Percentiles rank a stretch among this genome's conserved stretches.
Evolutionary conservation across 2,888 invertebrate species (phyloP).

Genomic region (Tricholauxania praeusta): DNA sequence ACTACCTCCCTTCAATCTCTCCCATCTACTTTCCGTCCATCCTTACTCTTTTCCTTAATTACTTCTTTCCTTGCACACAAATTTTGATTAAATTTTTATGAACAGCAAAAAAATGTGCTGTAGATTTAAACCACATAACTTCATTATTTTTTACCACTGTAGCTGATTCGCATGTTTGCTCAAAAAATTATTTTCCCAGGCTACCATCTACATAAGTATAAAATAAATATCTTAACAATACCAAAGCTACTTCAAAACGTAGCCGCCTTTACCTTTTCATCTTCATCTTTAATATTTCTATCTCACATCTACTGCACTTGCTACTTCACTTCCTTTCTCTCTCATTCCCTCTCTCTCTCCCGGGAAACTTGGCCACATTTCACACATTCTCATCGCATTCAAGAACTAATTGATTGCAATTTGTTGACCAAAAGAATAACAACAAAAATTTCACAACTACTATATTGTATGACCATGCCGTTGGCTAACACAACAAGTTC

Average conservation of each 20-base stretch:
- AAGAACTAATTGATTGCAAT: conserved; percentile 53
- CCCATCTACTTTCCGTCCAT: too few relatives aligned
- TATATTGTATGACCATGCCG: conserved; percentile 20
- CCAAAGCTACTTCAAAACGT: conserved; percentile 22
- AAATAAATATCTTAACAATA: background rate
- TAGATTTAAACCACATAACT: too few relatives aligned
- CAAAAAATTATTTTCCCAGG: conserved; percentile 27
- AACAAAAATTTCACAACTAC: conserved; percentile 19
- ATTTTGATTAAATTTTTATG: too few relatives aligned
- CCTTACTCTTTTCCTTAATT: too few relatives aligned
- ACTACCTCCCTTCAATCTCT: too few relatives aligned
- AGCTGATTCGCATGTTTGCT: background rate
- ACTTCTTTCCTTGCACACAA: too few relatives aligned
- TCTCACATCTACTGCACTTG: background rate
- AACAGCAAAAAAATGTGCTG: too few relatives aligned
- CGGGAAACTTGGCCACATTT: conserved; percentile 10
- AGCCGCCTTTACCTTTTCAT: conserved; percentile 12
- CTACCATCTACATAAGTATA: background rate
- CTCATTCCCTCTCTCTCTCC: background rate
- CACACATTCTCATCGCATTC: conserved; percentile 38
- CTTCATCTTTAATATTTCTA: background rate
- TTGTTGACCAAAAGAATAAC: conserved; percentile 45
- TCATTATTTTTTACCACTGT: background rate
- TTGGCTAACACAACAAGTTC: conserved; percentile 39
- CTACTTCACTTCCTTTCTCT: background rate